Base-by-base conservation (phyloP, 2,113 vertebrate genomes). In the Corythaeola cristata region DNA sequence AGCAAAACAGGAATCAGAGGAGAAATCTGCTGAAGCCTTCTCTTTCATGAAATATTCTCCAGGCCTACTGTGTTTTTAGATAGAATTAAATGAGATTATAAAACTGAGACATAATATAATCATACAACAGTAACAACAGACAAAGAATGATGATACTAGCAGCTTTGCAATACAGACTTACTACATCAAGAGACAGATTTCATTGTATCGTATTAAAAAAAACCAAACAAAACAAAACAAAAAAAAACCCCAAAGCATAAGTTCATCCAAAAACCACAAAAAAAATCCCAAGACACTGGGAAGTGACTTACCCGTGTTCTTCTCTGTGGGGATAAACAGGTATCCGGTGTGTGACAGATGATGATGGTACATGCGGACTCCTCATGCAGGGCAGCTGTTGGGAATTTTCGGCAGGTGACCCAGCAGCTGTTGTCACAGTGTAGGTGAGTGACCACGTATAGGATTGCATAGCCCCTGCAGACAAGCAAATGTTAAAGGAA, bases 391-490 rank as follows among this genome's bases (percentile, higher is more conserved):
- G 97, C 94, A 99, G 97, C 97, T 99, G 99, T 83, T 99, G 99
- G 69, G 98, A 98, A 41, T 97, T 98, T 55, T 99, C 99, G 10
- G 99, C 98, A 39, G 99, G 96, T 56, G 98, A 98, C 15, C 98
- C 98, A 30, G 99, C 99, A 66, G 99, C 99, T 41, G 99, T 99
- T 58, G 99, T 99, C 98, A 99, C 99, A 55, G 99, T 99, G 97
- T 99, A 99, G n/a, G 99, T 99, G 95, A 99, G 99, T 90, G 99
- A 99, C 99, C 99, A 99, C 6, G 99, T 99, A 95, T 99, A 99
- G 95, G 99, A 99, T 97, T 99, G 99, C 99, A 99, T 99, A 85
- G 99, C 98, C 95, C 99, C 99, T 99, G 98, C 33, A 96, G 98
- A 97, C 89, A 98, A 97, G 97, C 44, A 80, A 53, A 55, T 20